phyloP scores from a whole-genome alignment of 2,888 invertebrate genomes.

The Platycheirus albimanus region DNA sequence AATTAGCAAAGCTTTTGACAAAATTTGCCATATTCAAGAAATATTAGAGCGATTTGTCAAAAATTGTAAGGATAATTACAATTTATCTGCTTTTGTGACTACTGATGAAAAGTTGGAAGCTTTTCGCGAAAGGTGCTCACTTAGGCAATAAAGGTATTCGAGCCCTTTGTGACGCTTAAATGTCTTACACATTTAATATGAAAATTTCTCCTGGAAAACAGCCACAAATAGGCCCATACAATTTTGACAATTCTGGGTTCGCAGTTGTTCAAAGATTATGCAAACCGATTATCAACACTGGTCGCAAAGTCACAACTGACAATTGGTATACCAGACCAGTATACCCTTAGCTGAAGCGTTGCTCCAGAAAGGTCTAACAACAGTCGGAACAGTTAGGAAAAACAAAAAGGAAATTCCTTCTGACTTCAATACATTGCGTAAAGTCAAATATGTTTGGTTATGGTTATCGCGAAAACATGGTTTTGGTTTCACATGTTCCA shows the following conservation, averaged over 20 bases:
- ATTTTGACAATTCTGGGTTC: conserved; percentile 22
- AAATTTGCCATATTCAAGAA: conserved; percentile 10
- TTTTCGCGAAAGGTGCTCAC: conserved; percentile 18
- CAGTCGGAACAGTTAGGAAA: conserved; percentile 42
- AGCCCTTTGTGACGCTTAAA: too few species aligned
- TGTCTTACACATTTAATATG: conserved; percentile 34
- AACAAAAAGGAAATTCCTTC: conserved; percentile 43
- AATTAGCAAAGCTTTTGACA: conserved; percentile 10
- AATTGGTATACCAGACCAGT: conserved; percentile 30
- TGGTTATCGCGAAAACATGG: too few species aligned
- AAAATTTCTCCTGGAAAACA: conserved; percentile 53
- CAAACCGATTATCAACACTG: conserved; percentile 7
- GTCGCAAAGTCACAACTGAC: conserved; percentile 39
- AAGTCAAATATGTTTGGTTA: conserved; percentile 20
- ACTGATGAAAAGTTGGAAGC: conserved; percentile 46
- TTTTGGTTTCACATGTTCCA: too few species aligned
- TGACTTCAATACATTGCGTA: too few species aligned
- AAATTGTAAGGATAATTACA: conserved; percentile 13
- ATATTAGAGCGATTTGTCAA: too few species aligned
- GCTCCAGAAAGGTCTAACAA: conserved; percentile 55
- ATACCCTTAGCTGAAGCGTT: conserved; percentile 19
- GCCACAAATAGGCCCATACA: conserved; percentile 34
- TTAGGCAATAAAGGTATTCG: conserved; percentile 13
- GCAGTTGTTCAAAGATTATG: conserved; percentile 29
- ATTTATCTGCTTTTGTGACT: conserved; percentile 13